Evolutionary conservation across 1,140 invertebrate genomes (phyloP).

Genomic region (Magallana ariakensis): DNA sequence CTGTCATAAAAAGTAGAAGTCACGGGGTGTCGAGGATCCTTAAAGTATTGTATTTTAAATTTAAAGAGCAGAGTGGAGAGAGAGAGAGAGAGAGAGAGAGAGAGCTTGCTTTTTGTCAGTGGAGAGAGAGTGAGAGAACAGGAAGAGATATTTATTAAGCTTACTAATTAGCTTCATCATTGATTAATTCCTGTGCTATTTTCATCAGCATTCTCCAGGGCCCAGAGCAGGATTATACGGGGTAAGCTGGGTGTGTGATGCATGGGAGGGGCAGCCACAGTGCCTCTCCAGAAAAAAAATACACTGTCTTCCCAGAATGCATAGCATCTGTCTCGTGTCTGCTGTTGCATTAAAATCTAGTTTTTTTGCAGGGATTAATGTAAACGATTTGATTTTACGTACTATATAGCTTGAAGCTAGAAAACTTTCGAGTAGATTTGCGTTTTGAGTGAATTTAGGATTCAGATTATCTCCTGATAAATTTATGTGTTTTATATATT

Average conservation of each 20-base stretch:
- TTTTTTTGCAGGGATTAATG: background rate
- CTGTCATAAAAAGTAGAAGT: too few relatives aligned
- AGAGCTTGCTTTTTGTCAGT: too few relatives aligned
- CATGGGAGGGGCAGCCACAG: conserved; percentile 10
- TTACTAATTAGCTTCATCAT: background rate
- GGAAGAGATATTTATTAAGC: too few relatives aligned
- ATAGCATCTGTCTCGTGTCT: conserved; percentile 6
- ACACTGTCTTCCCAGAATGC: conserved; percentile 6
- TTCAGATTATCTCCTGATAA: too few relatives aligned
- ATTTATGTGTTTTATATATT: too few relatives aligned
- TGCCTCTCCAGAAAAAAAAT: background rate
- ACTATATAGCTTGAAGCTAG: background rate
- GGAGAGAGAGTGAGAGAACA: too few relatives aligned
- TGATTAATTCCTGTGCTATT: background rate
- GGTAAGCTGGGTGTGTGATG: conserved; percentile 1
- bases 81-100: too few relatives aligned
- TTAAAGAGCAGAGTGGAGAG: too few relatives aligned
- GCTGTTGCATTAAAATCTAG: background rate
- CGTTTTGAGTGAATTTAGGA: too few relatives aligned
- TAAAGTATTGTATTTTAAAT: too few relatives aligned
- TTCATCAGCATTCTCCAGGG: background rate
- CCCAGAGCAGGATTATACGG: conserved; percentile 3
- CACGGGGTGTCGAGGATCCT: too few relatives aligned
- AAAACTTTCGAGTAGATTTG: background rate
- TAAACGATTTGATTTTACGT: background rate